Evolutionary conservation across 2,113 vertebrate genomes (phyloP), one percentile per base, ranked within the genome.

Genomic region (Campylomormyrus numenius): DNA sequence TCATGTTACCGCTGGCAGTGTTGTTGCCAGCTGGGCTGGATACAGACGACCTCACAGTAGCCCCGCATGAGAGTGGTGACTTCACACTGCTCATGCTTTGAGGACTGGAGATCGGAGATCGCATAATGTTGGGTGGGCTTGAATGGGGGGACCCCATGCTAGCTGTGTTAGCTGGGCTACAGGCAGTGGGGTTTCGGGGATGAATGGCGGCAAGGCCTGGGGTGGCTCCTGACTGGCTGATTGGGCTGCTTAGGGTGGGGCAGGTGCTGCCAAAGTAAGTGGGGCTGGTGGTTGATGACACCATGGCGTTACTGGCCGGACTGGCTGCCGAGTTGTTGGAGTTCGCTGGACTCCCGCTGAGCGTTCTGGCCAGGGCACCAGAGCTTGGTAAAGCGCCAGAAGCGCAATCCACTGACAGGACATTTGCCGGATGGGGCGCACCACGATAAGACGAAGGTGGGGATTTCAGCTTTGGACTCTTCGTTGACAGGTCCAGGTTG

Each of bases 81-180:
- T 97, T 97, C 77, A 97, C 97, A 0, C 98, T 98, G 92, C 97
- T 96, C 90, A 99, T 97, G 90, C 98, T 99, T 50, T 97, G 98
- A 52, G 98, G 97, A 89, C 98, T 99, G 93, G 98, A 99, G 93
- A 99, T 97, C 0, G 98, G 98, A 0, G 98, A 99, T 92, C 97
- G 97, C 97, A 99, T 98, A 93, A 98, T 96, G 94, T 97, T 98
- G 90, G 98, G 94, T 0, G 98, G 98, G 92, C 98, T 99, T 87
- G 97, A 97, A 87, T 98, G 96, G 0, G 98, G 98, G 53, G 98
- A 98, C 27, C 97, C 97, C 17, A 98, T 96, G 0, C 95, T 97
- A 95, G 97, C 97, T 45, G 97, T 94, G 0, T 98, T 97, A 0
- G 96, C 95, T 0, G 98, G 98, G 94, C 98, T 99, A 94, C 98